Evolutionary conservation across 1,140 invertebrate species (phyloP).

Genomic region (Drosophila ironensis): DNA sequence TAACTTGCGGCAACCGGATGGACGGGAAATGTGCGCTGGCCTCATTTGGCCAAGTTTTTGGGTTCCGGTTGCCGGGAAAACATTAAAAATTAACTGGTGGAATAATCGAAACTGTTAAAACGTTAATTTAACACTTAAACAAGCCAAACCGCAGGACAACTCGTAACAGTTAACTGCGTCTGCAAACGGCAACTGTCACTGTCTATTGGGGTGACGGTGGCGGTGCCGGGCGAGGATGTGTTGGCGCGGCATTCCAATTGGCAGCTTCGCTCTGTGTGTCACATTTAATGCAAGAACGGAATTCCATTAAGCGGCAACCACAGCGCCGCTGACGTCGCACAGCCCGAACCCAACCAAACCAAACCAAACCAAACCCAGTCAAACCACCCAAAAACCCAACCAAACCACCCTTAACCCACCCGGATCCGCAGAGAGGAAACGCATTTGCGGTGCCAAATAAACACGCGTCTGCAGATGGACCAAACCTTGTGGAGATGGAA

Average conservation of each 20-base stretch:
- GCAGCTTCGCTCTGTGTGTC: constrained; percentile 74
- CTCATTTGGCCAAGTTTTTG: constrained; percentile 7
- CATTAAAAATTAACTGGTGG: constrained; percentile 76
- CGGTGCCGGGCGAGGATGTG: constrained; percentile 4
- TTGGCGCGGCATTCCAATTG: constrained; percentile 65
- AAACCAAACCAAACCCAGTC: constrained; percentile 15
- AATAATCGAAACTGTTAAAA: constrained; percentile 78
- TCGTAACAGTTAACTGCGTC: constrained; percentile 48
- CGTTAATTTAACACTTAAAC: constrained; percentile 80
- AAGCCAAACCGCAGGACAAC: constrained; percentile 72
- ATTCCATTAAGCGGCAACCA: constrained; percentile 80
- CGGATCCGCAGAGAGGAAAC: constrained; percentile 54
- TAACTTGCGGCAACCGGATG: background rate
- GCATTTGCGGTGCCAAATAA: constrained; percentile 78
- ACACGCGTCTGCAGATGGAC: constrained; percentile 45
- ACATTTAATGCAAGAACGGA: constrained; percentile 78
- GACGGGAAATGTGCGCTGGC: constrained; percentile 20
- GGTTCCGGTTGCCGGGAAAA: constrained; percentile 15
- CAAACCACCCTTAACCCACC: constrained; percentile 7
- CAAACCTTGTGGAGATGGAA: constrained; percentile 6
- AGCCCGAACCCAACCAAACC: constrained; percentile 51
- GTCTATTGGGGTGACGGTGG: constrained; percentile 13
- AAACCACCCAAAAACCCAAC: constrained; percentile 9
- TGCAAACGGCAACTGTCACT: constrained; percentile 55
- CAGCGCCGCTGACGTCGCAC: constrained; percentile 56